Conservation (phyloP, 2,888 invertebrate genomes). For the Hirtodrosophila trivittata region DNA sequence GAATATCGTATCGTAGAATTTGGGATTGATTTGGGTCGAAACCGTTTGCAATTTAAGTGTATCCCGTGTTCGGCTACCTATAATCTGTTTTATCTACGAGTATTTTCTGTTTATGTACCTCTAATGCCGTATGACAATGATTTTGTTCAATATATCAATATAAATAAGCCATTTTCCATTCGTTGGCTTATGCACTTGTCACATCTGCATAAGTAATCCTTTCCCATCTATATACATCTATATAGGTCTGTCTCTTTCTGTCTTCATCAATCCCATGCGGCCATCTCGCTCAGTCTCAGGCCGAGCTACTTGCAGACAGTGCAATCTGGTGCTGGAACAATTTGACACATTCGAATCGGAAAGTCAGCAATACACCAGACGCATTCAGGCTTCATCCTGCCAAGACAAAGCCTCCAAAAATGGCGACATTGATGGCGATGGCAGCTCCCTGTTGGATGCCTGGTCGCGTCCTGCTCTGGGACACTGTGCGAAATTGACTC, state of each 20-base stretch:
- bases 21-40: too few relatives aligned
- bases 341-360: conserved; percentile 71
- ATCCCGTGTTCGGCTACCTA: conserved; percentile 3
- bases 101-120: conserved; percentile 27
- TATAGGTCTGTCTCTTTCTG: neutral
- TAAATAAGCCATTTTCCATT: conserved; percentile 65
- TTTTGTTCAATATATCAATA: conserved; percentile 72
- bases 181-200: conserved; percentile 69
- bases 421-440: conserved; percentile 21
- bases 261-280: conserved; percentile 17
- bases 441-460: conserved; percentile 6
- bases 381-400: conserved; percentile 28
- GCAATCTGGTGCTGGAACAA: conserved; percentile 70
- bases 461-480: conserved; percentile 17
- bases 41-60: neutral
- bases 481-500: conserved; percentile 59
- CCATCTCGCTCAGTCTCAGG: conserved; percentile 3
- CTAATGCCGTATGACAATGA: conserved; percentile 64
- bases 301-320: conserved; percentile 53
- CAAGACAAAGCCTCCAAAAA: conserved; percentile 44
- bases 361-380: conserved; percentile 67
- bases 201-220: conserved; percentile 64
- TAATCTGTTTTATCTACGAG: conserved; percentile 4
- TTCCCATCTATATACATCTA: neutral
- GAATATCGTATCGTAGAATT: too few relatives aligned